phyloP scores from a whole-genome alignment of 2,888 invertebrate genomes.

The Meloe dianella region DNA sequence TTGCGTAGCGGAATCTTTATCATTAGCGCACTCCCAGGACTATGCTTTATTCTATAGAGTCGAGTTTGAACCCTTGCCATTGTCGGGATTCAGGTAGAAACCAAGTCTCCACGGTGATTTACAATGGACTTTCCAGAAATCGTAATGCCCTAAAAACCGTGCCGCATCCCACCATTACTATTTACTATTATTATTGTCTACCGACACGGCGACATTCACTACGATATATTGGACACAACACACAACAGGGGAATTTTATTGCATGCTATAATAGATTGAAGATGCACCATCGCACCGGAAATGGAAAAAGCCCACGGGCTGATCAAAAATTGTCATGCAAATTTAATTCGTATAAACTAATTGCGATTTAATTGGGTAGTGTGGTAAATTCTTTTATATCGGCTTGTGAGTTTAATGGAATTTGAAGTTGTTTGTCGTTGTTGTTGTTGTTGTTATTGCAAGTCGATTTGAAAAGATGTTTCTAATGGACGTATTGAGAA shows the following conservation, averaged over 20 bases:
- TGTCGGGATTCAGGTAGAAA: constrained; percentile 29
- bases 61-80: constrained; percentile 20
- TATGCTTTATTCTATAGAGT: neutral
- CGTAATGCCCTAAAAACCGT: neutral
- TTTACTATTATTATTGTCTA: neutral
- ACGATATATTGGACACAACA: no score
- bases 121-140: constrained; percentile 29
- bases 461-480: neutral
- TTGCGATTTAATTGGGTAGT: no score
- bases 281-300: no score
- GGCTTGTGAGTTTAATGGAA: no score
- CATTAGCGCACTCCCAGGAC: constrained; percentile 33
- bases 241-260: neutral
- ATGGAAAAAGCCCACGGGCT: neutral
- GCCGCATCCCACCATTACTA: neutral
- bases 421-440: no score
- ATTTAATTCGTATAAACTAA: no score
- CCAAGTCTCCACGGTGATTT: constrained; percentile 22
- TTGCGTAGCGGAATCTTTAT: constrained; percentile 41
- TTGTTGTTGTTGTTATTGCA: no score
- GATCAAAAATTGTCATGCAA: neutral
- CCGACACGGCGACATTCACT: neutral
- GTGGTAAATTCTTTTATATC: no score
- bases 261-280: neutral
- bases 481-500: neutral